A percentile compares a stretch with the other conserved stretches of the same genome.
Evolutionary conservation across 2,113 vertebrate genomes (phyloP).

Genomic region (Azemiops feae): DNA sequence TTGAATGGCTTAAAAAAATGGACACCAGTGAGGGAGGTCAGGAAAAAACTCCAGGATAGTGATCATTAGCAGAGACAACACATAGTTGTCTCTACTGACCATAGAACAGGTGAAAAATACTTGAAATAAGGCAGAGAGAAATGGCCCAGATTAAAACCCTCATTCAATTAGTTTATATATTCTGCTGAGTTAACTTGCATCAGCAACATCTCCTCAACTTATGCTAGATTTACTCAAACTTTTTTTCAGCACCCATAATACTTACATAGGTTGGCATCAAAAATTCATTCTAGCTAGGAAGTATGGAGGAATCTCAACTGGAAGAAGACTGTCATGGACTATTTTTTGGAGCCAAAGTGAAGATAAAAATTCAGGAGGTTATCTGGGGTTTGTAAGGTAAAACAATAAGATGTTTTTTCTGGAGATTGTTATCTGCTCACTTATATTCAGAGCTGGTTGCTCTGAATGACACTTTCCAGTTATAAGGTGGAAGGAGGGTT

Average conservation of each 20-base stretch:
- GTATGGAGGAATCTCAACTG: background rate
- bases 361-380: background rate
- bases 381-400: background rate
- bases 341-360: background rate
- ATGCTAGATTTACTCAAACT: background rate
- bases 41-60: background rate
- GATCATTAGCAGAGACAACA: background rate
- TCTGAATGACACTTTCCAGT: background rate
- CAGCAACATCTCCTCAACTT: background rate
- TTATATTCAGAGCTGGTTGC: background rate
- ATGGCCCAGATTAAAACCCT: background rate
- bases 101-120: background rate
- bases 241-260: background rate
- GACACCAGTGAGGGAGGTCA: background rate
- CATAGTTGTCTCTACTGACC: background rate
- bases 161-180: background rate
- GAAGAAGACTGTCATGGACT: background rate
- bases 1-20: too few relatives aligned
- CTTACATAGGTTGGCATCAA: background rate
- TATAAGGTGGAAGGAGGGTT: background rate
- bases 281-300: background rate
- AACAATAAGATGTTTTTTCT: background rate
- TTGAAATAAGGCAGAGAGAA: background rate
- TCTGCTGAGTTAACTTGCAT: background rate
- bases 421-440: background rate